Evolutionary conservation across 2,113 vertebrate species (phyloP), one percentile per base, ranked within the genome.

Genomic region (Anser cygnoides): DNA sequence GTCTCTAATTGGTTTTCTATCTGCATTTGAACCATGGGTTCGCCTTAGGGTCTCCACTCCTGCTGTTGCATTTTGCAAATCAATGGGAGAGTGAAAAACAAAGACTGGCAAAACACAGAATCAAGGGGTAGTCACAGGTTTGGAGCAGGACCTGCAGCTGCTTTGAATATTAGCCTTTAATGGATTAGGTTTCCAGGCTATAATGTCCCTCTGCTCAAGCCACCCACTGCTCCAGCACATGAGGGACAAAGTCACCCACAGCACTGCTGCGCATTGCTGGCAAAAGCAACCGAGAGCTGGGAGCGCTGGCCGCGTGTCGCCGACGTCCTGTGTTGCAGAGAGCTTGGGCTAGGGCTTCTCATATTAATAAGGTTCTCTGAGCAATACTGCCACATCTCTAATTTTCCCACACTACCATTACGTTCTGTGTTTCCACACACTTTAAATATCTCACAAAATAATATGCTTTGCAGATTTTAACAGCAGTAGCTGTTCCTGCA

Each of bases 161-260:
- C 71, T 85, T 66, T 77, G 61, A 50, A 31, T 44, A n/a, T 62
- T 61, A 2, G 2, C 65, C 19, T 57, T 55, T 39, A 61, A 43
- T 33, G 37, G 67, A 20, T 59, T 74, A 55, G 17, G 55, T 52
- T 39, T 52, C 33, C 35, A 44, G 63, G 71, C 72, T 58, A 39
- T n/a, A 72, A 46, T 1, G 2, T 57, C 43, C 11, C 44, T 44
- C 39, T 57, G 44, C 26, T 50, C 55, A 29, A 74, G 41, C 25
- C 15, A 15, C 29, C 25, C 28, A 9, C 29, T 35, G 54, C 17
- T 59, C 8, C 44, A 72, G 76, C 5, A 0, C 29, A 49, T 7
- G 5, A 67, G 44, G 26, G 61, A 13, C 0, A 1, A 37, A 55
- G 25, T 49, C 2, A 1, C 50, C 31, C 2, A 0, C 75, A 35